A percentile compares a stretch with the other conserved stretches of the same genome.
Evolutionary conservation across 1,140 invertebrate species (phyloP).

Genomic region (Bombus consobrinus): DNA sequence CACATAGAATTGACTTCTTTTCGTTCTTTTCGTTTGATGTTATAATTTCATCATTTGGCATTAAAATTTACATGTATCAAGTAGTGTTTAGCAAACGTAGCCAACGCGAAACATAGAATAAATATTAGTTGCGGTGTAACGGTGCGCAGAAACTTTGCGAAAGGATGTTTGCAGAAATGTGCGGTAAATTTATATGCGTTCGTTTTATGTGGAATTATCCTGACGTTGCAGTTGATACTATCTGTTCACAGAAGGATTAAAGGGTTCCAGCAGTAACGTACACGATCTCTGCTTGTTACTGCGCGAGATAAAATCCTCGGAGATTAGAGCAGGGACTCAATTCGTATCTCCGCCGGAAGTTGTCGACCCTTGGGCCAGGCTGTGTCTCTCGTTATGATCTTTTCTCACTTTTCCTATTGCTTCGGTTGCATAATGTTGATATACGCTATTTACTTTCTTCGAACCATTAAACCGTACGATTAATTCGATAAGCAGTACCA

Average conservation of each 20-base stretch:
- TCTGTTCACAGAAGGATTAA: conserved; percentile 62
- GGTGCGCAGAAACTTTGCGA: not conserved
- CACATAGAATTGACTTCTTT: too few species aligned
- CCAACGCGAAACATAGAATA: not conserved
- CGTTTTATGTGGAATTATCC: conserved; percentile 37
- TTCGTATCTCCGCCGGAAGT: conserved; percentile 68
- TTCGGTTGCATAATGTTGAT: conserved; percentile 42
- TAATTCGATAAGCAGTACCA: not conserved
- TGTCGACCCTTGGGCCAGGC: conserved; percentile 27
- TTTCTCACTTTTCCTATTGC: not conserved
- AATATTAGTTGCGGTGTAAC: not conserved
- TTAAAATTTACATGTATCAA: not conserved
- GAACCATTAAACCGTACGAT: not conserved
- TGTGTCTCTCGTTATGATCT: conserved; percentile 4
- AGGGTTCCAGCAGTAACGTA: conserved; percentile 46
- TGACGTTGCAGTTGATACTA: conserved; percentile 33
- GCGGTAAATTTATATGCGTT: conserved; percentile 34
- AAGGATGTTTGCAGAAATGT: conserved; percentile 36
- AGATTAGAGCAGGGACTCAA: conserved; percentile 62
- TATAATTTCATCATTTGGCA: not conserved
- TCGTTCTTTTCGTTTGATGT: not conserved
- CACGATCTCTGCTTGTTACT: conserved; percentile 57
- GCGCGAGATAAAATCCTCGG: conserved; percentile 66
- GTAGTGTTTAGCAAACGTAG: not conserved
- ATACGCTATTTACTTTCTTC: not conserved